Base-by-base conservation (phyloP, 2,113 vertebrate genomes). In the Procavia capensis region DNA sequence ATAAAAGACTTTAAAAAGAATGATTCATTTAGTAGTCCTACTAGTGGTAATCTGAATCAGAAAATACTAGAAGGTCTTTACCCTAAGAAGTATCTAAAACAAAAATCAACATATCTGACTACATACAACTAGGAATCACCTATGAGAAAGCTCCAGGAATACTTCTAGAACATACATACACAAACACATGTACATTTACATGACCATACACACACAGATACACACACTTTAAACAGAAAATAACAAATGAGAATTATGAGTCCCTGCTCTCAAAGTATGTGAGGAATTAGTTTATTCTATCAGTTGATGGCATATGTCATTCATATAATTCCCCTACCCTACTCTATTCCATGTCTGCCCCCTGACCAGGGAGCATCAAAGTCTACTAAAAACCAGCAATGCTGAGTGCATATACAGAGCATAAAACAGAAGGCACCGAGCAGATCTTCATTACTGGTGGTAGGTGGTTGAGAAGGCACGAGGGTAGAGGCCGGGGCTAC, bases 31-130 rank as follows among this genome's bases (percentile, higher is more conserved):
- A 85, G 43, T 64, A 86, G 24, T 59, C 5, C 45, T 88, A 14
- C 16, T n/a, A 93, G 41, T 57, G 43, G 63, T 75, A 75, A 89
- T 36, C 45, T 94, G 66, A 85, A 13, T 54, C 87, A 95, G 20
- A 81, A 68, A 75, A 94, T 27, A 90, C 3, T 75, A 20, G 41
- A 91, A 90, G 36, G 41, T 57, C 22, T 92, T 27, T 88, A 93
- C 36, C 36, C 54, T 84, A 90, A 76, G 31, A 78, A 93, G 13
- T 59, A 1, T 82, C 57, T 88, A 83, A 90, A 89, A 63, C 34
- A 36, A 66, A 64, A 94, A 83, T n/a, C 27, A 54, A 66, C 3
- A 94, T 13, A 90, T 80, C 20, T 91, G 31, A 64, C 59, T 80
- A 76, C 6, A 83, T 66, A 63, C 3, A 82, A 74, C 59, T 59